These are phyloP conservation scores for Caenorhabditis imperialis DNA, from an alignment of 2,888 invertebrate genomes.

Conservation along the genomic window DNA sequence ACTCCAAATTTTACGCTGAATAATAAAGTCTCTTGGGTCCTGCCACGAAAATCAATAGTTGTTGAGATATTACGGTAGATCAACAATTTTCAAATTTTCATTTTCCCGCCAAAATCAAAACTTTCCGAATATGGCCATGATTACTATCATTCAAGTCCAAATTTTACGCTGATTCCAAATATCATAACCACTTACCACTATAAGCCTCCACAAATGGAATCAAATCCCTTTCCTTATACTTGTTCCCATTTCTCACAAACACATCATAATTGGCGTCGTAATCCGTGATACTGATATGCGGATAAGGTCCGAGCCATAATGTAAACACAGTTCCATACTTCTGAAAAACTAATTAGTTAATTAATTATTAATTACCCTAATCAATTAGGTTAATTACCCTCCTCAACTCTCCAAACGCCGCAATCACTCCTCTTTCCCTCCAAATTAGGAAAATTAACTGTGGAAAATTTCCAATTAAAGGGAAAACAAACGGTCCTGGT, in stretches of 20 bases:
- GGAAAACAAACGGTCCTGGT: slow-evolving; percentile 45
- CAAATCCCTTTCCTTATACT: slow-evolving; percentile 27
- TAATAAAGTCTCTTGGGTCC: no score
- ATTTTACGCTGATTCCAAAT: no score
- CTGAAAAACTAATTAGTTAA: slow-evolving; percentile 9
- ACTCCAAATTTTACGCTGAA: no score
- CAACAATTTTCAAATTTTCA: no score
- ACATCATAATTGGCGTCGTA: slow-evolving; percentile 36
- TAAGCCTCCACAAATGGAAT: slow-evolving; percentile 13
- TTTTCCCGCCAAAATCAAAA: no score
- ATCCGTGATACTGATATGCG: slow-evolving; percentile 43
- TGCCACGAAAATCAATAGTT: no score
- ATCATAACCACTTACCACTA: slow-evolving; percentile 40
- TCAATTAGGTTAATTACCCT: slow-evolving; percentile 18
- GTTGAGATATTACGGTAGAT: no score
- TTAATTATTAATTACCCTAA: no score
- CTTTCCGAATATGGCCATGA: no score
- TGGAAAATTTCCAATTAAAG: slow-evolving; percentile 51
- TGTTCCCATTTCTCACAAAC: slow-evolving; percentile 46
- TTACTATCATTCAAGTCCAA: no score
- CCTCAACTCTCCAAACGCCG: slow-evolving; percentile 22
- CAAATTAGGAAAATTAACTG: slow-evolving; percentile 24
- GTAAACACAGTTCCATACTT: slow-evolving; percentile 46
- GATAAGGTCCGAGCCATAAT: slow-evolving; percentile 45
- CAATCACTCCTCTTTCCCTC: slow-evolving; percentile 27